Base-by-base conservation (phyloP, 1,140 invertebrate species). In the Leguminivora glycinivorella region DNA sequence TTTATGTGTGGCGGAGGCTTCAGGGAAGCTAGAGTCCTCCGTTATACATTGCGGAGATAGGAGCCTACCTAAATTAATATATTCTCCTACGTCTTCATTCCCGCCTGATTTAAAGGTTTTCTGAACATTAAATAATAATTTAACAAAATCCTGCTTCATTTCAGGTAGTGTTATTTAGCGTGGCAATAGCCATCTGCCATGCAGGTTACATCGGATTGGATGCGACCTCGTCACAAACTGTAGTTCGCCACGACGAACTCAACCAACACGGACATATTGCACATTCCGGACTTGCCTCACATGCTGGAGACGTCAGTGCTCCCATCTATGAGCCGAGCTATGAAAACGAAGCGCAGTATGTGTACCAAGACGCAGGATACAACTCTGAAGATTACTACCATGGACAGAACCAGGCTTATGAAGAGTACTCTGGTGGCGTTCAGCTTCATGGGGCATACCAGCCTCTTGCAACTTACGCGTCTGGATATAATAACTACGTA, bases 401-500 rank as follows among this genome's bases (percentile, higher is more conserved):
- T 3, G 58, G 58, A 34, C 58, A 63, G 26, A 26, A 63, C 14
- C 14, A 63, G 25, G 24, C 25, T n/a, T 29, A 63, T 29, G 58
- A 7, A 3, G 26, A 26, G 5, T 63, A 63, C 25, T 31, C 26
- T 4, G 58, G 26, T 17, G 58, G 58, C 7, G 25, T 26, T n/a
- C 58, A 34, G 7, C 25, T 29, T 17, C 26, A 63, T 31, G 58
- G 29, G 19, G 24, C 24, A 26, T 63, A 63, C 26, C 58, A 63
- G 25, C 66, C 66, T 12, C 31, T 67, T 14, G 66, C 66, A 0
- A 67, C 38, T 12, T 67, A 67, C 19, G 66, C 66, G 4, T 22
- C 66, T 5, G 38, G 19, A 12, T 67, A 67, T 17, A 67, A 67
- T 38, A 67, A 38, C 24, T 67, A 67, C 6, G 66, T 67, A 67